Percentiles rank a stretch among this genome's conserved stretches.
phyloP scores from a whole-genome alignment of 2,797 vertebrate species.

The Menidia menidia region DNA sequence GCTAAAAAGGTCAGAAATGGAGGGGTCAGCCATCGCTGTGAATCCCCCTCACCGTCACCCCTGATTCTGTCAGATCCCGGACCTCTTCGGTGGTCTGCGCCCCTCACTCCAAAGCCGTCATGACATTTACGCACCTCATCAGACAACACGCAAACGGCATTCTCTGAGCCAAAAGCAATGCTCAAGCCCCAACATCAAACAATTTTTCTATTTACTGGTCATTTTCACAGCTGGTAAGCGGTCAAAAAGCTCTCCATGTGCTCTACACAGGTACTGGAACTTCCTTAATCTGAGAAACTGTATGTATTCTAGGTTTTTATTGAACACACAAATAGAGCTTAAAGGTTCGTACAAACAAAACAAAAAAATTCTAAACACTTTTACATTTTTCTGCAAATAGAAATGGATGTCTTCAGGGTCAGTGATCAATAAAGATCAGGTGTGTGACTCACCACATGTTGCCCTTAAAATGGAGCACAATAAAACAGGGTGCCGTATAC shows the following conservation, averaged over 20 bases:
- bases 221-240: constrained; percentile 19
- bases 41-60: constrained; percentile 73
- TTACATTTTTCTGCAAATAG: neutral
- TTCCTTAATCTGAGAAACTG: neutral
- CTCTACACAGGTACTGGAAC: constrained; percentile 16
- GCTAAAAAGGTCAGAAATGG: constrained; percentile 71
- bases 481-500: constrained; percentile 4
- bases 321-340: constrained; percentile 5
- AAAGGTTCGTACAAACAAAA: constrained; percentile 16
- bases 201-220: neutral
- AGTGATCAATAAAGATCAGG: neutral
- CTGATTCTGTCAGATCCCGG: constrained; percentile 56
- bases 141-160: constrained; percentile 37
- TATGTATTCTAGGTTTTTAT: constrained; percentile 12
- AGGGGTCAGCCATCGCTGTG: constrained; percentile 69
- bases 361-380: neutral
- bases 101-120: constrained; percentile 57
- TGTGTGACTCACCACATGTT: neutral
- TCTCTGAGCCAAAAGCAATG: constrained; percentile 6
- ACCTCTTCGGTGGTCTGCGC: constrained; percentile 58
- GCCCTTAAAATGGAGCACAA: neutral
- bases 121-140: constrained; percentile 61
- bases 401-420: neutral
- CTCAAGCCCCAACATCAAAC: constrained; percentile 4
- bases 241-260: constrained; percentile 5